phyloP scores from a whole-genome alignment of 2,113 vertebrate genomes.

The Sterna hirundo region DNA sequence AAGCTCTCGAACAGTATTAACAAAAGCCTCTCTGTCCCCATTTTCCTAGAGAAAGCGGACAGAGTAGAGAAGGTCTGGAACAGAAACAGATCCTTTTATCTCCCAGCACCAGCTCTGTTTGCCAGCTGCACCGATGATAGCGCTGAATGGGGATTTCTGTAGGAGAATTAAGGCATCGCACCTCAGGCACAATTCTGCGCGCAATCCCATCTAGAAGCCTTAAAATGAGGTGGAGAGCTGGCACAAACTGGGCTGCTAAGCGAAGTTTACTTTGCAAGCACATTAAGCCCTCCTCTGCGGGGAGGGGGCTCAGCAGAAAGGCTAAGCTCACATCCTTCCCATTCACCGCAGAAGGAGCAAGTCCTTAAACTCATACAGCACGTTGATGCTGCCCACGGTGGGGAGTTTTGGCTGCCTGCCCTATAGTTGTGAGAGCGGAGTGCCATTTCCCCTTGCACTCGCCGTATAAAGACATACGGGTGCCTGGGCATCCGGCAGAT shows the following conservation, averaged over 20 bases:
- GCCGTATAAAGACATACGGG: fast-evolving
- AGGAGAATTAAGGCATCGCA: not conserved
- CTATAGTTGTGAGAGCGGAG: fast-evolving
- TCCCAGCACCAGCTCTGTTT: not conserved
- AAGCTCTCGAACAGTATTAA: not conserved
- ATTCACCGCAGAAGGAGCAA: not conserved
- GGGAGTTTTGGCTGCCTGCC: not conserved
- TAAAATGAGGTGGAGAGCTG: not conserved
- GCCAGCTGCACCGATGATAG: not conserved
- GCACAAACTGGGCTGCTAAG: not conserved
- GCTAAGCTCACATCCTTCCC: not conserved
- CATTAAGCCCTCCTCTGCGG: not conserved
- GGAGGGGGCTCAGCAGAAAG: not conserved
- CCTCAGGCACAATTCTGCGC: not conserved
- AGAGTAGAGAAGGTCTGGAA: not conserved
- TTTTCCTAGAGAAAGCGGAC: not conserved
- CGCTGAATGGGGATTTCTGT: not conserved
- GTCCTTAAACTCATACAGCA: not conserved
- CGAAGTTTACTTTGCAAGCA: not conserved
- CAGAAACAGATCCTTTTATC: not conserved
- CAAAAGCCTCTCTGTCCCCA: not conserved
- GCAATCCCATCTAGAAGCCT: not conserved
- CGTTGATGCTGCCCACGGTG: not conserved
- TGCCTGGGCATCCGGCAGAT: not conserved
- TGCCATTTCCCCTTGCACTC: not conserved